A percentile compares a stretch with the other conserved stretches of the same genome.
Evolutionary conservation across 2,797 vertebrate species (phyloP).

Genomic region (Pseudopleuronectes americanus): DNA sequence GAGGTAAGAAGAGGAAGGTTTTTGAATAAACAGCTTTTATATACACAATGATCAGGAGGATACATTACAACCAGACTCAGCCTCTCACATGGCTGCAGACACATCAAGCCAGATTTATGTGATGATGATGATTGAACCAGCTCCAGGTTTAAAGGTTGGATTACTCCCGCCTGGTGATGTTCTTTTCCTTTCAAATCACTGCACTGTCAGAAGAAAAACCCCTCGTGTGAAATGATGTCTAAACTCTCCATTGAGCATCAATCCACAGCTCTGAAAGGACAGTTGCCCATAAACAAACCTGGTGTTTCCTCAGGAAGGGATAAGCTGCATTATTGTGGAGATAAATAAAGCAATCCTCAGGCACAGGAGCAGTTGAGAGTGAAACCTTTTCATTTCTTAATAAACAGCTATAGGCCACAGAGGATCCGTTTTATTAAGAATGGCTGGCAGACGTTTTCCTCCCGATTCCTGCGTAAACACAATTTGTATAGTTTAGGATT

Average conservation of each 20-base stretch:
- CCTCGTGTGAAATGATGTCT: background rate
- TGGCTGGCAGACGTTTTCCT: conserved; percentile 11
- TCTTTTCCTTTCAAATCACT: conserved; percentile 24
- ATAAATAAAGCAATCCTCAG: conserved; percentile 29
- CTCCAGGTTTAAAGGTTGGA: conserved; percentile 4
- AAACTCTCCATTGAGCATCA: conserved; percentile 1
- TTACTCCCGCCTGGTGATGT: conserved; percentile 11
- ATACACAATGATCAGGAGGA: background rate
- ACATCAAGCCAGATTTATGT: too few species aligned
- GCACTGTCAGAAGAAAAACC: conserved; percentile 3
- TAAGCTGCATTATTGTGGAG: background rate
- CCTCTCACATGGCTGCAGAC: too few species aligned
- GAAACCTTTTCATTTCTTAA: conserved; percentile 24
- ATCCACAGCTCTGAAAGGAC: conserved; percentile 12
- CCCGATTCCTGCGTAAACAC: conserved; percentile 25
- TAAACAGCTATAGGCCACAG: conserved; percentile 13
- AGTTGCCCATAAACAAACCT: background rate
- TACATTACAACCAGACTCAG: background rate
- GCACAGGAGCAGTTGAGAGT: background rate
- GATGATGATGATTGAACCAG: too few species aligned
- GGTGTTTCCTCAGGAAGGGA: conserved; percentile 9
- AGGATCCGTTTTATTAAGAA: conserved; percentile 6
- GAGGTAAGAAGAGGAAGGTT: background rate
- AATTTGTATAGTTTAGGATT: conserved; percentile 29
- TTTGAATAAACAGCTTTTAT: conserved; percentile 5